phyloP scores from a whole-genome alignment of 2,888 invertebrate genomes.

The Nephrotoma guestfalica region DNA sequence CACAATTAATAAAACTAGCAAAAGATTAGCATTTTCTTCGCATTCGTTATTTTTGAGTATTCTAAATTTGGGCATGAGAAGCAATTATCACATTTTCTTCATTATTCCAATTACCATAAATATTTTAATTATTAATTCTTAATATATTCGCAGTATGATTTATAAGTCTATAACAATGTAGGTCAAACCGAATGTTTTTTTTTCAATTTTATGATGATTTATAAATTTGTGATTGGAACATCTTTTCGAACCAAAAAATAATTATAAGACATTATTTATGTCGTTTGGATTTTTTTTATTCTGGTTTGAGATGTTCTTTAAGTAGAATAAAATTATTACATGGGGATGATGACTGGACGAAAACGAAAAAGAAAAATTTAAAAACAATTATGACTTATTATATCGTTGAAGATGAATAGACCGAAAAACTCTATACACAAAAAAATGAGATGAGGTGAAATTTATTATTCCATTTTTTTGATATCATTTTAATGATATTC shows the following conservation, averaged over 20 bases:
- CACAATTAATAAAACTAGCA: too few relatives aligned
- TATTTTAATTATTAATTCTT: neutral
- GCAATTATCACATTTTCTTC: neutral
- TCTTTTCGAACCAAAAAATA: neutral
- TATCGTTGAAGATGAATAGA: neutral
- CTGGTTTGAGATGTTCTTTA: neutral
- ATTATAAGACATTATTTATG: neutral
- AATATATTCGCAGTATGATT: neutral
- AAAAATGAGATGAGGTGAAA: neutral
- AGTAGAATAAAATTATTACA: neutral
- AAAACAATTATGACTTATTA: neutral
- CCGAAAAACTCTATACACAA: neutral
- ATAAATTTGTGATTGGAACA: neutral
- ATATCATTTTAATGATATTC: neutral
- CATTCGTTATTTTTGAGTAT: too few relatives aligned
- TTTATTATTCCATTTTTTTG: neutral
- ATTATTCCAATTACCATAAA: neutral
- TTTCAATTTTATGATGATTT: neutral
- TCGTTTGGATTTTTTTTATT: neutral
- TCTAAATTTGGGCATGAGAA: neutral
- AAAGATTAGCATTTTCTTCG: too few relatives aligned
- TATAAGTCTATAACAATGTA: neutral
- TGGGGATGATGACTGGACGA: neutral
- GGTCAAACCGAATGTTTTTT: neutral
- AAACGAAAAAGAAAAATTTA: neutral